Conservation (phyloP, 1,140 invertebrate genomes). For the Drosophila lacteicornis region DNA sequence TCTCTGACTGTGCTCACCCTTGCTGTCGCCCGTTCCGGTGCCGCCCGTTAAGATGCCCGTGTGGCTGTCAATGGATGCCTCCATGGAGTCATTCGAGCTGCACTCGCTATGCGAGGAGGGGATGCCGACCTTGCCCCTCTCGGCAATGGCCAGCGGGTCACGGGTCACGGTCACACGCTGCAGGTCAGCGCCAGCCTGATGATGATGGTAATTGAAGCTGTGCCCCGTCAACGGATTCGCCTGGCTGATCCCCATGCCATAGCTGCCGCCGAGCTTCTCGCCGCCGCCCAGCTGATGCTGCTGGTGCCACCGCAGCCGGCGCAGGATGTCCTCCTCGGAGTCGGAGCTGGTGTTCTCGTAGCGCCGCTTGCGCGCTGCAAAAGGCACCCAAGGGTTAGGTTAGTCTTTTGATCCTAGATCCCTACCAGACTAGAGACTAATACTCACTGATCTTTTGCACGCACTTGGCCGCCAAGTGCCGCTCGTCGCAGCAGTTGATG, state of each 20-base stretch:
- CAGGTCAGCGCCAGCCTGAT: conserved; percentile 69
- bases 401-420: neutral
- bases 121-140: conserved; percentile 84
- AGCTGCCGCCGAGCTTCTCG: conserved; percentile 65
- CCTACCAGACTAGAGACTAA: neutral
- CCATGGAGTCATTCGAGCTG: conserved; percentile 84
- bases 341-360: conserved; percentile 89
- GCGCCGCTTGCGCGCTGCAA: conserved; percentile 76
- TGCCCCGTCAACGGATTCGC: conserved; percentile 69
- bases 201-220: conserved; percentile 76
- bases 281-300: conserved; percentile 64
- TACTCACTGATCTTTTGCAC: conserved; percentile 85
- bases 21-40: conserved; percentile 80
- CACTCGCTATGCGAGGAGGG: conserved; percentile 84
- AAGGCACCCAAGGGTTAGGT: neutral
- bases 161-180: conserved; percentile 76
- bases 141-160: conserved; percentile 82
- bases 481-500: conserved; percentile 88
- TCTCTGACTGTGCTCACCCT: conserved; percentile 58
- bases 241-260: conserved; percentile 73
- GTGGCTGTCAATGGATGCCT: conserved; percentile 83
- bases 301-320: conserved; percentile 86
- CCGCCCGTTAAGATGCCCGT: conserved; percentile 81
- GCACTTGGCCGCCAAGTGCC: conserved; percentile 85
- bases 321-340: conserved; percentile 91